phyloP scores from a whole-genome alignment of 2,888 invertebrate species.

The Ophion costatus region DNA sequence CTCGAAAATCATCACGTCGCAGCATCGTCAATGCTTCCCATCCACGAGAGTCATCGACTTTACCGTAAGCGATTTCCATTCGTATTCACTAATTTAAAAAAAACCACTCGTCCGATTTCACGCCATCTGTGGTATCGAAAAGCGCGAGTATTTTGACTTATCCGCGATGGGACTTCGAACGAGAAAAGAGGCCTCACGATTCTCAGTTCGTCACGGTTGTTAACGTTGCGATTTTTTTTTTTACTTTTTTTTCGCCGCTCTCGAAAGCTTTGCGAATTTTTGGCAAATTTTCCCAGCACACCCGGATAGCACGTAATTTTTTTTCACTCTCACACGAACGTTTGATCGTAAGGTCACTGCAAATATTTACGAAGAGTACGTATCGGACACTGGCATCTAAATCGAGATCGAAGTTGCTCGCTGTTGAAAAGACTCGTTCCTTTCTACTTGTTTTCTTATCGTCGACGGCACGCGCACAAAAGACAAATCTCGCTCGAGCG shows the following conservation, averaged over 20 bases:
- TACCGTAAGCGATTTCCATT: conserved; percentile 22
- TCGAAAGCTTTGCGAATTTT: too few species aligned
- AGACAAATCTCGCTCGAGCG: conserved; percentile 52
- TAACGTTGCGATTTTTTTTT: not conserved
- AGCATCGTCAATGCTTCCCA: conserved; percentile 18
- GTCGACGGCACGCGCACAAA: not conserved
- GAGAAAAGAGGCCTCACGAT: too few species aligned
- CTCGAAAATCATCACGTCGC: conserved; percentile 52
- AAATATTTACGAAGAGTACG: not conserved
- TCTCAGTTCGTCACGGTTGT: too few species aligned
- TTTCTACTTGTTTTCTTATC: conserved; percentile 5
- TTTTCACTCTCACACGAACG: conserved; percentile 28
- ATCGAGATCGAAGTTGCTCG: conserved; percentile 7
- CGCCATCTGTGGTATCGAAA: too few species aligned
- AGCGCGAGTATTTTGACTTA: too few species aligned
- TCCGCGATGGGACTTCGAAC: too few species aligned
- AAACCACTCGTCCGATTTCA: not conserved
- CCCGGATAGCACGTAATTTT: not conserved
- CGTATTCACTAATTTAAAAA: not conserved
- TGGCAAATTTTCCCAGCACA: not conserved
- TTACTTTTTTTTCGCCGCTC: not conserved
- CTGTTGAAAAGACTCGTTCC: not conserved
- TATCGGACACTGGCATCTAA: not conserved
- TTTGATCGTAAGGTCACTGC: conserved; percentile 2
- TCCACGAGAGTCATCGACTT: conserved; percentile 33